Evolutionary conservation across 2,888 invertebrate species (phyloP), one percentile per base, ranked within the genome.

Genomic region (Maniola hyperantus): DNA sequence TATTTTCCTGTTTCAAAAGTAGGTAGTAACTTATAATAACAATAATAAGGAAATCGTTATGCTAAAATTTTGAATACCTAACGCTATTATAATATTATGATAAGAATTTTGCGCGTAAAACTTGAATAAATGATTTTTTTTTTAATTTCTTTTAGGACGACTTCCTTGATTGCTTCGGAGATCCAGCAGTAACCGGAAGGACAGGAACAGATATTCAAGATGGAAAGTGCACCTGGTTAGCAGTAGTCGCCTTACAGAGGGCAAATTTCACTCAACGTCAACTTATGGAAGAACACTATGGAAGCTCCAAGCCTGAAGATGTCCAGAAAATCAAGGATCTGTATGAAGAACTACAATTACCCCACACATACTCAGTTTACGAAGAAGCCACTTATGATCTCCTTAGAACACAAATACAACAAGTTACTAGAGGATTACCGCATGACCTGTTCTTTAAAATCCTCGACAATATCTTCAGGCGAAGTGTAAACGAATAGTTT

Each of bases 211-310:
- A 99, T 82, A 99, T 99, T 75, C 94, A 96, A 87, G 98, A 99
- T 76, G 98, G 98, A 42, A 99, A 99, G 89, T 99, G 99, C 87
- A 95, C 98, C 0, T 99, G 99, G 99, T 90, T 99, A 42, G 95
- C 97, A 1, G 97, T 98, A 0, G 96, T 97, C 0, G 98, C 98
- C 10, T 90, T 98, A 70, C 96, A 97, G 83, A 93, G 96, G 64
- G 96, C 96, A 0, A 94, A 94, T 55, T 93, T 94, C 0, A 89
- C 94, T 5, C 97, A 98, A 79, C 94, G 93, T 72, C 93, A 95
- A 78, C 91, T 96, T 36, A 94, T 97, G 92, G 93, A 95, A 79
- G 95, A 96, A 69, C 95, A 96, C 83, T 98, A 97, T 79, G 97
- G 97, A 11, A 88, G 91, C 55, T 83, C 93, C 62, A 95, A 96